These are phyloP conservation scores for Hedychridium roseum DNA, from an alignment of 2,888 invertebrate species.

Conservation along the genomic window DNA sequence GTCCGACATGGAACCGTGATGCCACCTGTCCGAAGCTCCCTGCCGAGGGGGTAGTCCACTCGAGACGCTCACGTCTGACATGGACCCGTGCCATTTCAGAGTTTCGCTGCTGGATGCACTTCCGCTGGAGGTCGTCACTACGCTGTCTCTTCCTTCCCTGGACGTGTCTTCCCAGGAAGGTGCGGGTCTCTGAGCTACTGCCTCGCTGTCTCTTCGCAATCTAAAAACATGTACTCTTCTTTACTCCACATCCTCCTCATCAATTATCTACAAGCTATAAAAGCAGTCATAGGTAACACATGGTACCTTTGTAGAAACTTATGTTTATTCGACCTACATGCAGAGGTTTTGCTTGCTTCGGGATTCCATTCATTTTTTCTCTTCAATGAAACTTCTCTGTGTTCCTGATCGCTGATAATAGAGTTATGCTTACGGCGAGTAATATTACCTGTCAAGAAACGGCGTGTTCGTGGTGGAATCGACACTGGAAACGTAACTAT, in stretches of 20 bases:
- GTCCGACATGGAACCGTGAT: conserved; percentile 59
- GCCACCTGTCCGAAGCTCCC: conserved; percentile 46
- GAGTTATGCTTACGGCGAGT: too few species aligned
- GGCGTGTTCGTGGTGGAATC: conserved; percentile 76
- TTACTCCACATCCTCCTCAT: too few species aligned
- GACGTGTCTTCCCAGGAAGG: conserved; percentile 64
- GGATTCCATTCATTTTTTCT: too few species aligned
- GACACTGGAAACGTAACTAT: conserved; percentile 81
- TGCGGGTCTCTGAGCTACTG: conserved; percentile 62
- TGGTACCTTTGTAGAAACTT: too few species aligned
- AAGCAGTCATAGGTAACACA: too few species aligned
- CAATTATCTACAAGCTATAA: too few species aligned
- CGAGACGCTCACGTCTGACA: conserved; percentile 67
- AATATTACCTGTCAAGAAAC: conserved; percentile 72
- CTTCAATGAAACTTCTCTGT: too few species aligned
- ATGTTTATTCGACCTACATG: too few species aligned
- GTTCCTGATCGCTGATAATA: too few species aligned
- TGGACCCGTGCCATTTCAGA: conserved; percentile 76
- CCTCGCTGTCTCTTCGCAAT: conserved; percentile 71
- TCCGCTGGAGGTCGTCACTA: conserved; percentile 71
- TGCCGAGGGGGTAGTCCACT: conserved; percentile 54
- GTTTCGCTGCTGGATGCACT: conserved; percentile 80
- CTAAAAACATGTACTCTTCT: too few species aligned
- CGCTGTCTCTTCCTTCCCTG: conserved; percentile 69
- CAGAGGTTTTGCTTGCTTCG: too few species aligned